phyloP scores from a whole-genome alignment of 64 coral and sea anemone genomes.

The Astreopora myriophthalma region DNA sequence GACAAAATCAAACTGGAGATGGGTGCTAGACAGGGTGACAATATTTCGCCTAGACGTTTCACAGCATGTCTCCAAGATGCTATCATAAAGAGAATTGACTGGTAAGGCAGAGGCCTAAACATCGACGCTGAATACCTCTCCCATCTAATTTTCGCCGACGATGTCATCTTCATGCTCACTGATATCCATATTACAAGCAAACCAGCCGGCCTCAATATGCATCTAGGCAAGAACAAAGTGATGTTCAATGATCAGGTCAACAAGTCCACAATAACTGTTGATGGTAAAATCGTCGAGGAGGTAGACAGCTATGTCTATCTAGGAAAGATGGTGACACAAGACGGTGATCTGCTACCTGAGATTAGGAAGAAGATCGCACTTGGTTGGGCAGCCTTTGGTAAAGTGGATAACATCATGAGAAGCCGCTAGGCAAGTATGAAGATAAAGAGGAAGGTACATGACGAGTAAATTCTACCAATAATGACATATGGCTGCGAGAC shows the following conservation, averaged over 20 bases:
- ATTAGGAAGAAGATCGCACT: neutral
- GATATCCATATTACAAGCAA: neutral
- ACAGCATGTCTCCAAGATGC: neutral
- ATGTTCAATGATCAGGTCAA: conserved; percentile 5
- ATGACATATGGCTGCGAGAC: conserved; percentile 40
- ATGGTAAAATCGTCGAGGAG: neutral
- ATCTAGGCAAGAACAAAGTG: conserved; percentile 15
- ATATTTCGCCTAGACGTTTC: neutral
- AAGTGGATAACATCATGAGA: neutral
- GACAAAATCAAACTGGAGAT: neutral
- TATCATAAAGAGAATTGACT: no score
- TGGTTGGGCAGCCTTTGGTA: conserved; percentile 16
- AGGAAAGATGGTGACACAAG: neutral
- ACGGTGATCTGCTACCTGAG: neutral
- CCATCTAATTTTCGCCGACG: no score
- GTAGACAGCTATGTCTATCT: neutral
- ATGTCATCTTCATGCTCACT: neutral
- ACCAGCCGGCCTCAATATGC: neutral
- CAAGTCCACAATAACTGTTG: neutral
- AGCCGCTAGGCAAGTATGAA: conserved; percentile 15
- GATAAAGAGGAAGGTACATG: conserved; percentile 12
- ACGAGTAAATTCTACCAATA: conserved; percentile 19
- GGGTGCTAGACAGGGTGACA: neutral
- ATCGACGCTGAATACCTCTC: no score
- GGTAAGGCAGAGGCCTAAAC: no score